Evolutionary conservation across 2,113 vertebrate genomes (phyloP).

Genomic region (Motacilla tschutschensis): DNA sequence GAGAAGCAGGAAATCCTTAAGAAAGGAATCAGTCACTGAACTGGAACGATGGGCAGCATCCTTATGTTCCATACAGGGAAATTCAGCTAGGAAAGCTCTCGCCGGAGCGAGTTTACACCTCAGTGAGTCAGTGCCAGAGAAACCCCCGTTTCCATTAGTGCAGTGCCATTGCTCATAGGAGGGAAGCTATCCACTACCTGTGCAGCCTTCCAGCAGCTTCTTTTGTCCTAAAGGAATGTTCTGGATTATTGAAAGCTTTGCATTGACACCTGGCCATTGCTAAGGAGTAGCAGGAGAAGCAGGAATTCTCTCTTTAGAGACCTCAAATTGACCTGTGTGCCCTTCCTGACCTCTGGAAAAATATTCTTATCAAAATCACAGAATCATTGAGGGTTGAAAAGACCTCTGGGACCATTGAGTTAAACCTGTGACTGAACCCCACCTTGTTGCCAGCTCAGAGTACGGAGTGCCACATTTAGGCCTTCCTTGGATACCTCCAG

Average conservation of each 20-base stretch:
- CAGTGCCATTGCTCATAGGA: neutral
- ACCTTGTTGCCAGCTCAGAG: neutral
- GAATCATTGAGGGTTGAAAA: neutral
- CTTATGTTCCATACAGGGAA: neutral
- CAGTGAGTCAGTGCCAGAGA: neutral
- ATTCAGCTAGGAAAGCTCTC: neutral
- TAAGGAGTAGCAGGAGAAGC: neutral
- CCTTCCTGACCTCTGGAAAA: neutral
- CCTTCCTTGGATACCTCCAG: neutral
- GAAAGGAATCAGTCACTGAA: neutral
- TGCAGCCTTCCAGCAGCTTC: neutral
- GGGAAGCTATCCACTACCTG: neutral
- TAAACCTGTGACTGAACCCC: neutral
- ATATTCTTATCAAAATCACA: neutral
- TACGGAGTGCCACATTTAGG: fast-evolving
- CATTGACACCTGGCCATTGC: neutral
- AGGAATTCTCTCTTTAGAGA: neutral
- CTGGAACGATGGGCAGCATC: neutral
- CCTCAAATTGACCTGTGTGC: neutral
- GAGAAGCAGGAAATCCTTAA: neutral
- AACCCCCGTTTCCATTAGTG: neutral
- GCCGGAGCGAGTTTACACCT: fast-evolving
- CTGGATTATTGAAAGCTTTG: neutral
- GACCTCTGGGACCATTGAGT: neutral
- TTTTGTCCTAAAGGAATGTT: neutral